phyloP scores from a whole-genome alignment of 2,888 invertebrate species.

The Drosophila gaucha region DNA sequence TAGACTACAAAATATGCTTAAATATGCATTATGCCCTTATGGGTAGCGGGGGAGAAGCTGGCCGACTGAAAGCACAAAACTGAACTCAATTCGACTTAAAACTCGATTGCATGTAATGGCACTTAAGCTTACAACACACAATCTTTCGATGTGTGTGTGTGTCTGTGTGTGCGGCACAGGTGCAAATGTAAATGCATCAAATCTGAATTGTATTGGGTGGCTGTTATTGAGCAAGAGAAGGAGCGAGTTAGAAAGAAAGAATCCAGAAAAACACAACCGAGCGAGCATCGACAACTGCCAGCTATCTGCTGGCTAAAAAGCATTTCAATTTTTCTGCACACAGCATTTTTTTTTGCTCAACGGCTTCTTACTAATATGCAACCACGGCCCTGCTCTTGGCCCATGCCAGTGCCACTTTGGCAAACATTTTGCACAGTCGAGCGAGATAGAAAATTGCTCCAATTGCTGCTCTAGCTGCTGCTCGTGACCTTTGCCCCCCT shows the following conservation, averaged over 20 bases:
- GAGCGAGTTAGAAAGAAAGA: neutral
- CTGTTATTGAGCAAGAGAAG: slow-evolving; percentile 31
- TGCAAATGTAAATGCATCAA: slow-evolving; percentile 77
- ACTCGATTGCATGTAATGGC: slow-evolving; percentile 78
- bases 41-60: slow-evolving; percentile 32
- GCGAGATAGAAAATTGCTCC: slow-evolving; percentile 42
- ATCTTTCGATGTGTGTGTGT: slow-evolving; percentile 30
- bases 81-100: slow-evolving; percentile 55
- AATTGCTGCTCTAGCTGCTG: slow-evolving; percentile 36
- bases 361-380: slow-evolving; percentile 64
- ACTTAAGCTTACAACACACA: slow-evolving; percentile 75
- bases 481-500: slow-evolving; percentile 52
- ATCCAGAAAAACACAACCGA: slow-evolving; percentile 19
- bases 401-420: slow-evolving; percentile 22
- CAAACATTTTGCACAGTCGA: slow-evolving; percentile 51
- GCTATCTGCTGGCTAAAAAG: slow-evolving; percentile 34
- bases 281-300: slow-evolving; percentile 7
- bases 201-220: slow-evolving; percentile 60
- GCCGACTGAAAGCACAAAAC: slow-evolving; percentile 33
- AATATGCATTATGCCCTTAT: slow-evolving; percentile 78
- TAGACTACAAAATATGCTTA: slow-evolving; percentile 77
- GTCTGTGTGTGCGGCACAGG: slow-evolving; percentile 53
- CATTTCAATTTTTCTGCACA: slow-evolving; percentile 42
- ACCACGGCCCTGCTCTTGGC: slow-evolving; percentile 7
- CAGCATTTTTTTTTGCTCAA: slow-evolving; percentile 45